These are phyloP conservation scores for Yponomeuta evonymella DNA, from an alignment of 2,888 invertebrate species.

Conservation along the genomic window DNA sequence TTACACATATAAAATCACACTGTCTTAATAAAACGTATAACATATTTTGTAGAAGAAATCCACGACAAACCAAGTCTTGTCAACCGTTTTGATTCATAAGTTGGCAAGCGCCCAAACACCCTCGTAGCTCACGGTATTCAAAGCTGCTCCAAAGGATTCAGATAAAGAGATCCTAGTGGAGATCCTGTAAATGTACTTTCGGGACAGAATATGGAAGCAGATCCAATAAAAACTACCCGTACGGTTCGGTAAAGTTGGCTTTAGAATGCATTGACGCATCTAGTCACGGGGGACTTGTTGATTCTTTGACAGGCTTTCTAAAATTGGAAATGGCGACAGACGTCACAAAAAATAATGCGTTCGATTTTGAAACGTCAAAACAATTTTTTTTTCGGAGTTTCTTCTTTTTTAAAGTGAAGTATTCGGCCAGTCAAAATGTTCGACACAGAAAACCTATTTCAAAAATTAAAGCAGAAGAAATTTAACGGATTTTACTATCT, in stretches of 20 bases:
- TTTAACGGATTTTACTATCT: not conserved
- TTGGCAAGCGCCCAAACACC: not conserved
- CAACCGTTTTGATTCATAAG: not conserved
- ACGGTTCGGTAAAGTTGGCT: not conserved
- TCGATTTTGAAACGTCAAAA: not conserved
- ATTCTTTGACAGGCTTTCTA: slow-evolving; percentile 13
- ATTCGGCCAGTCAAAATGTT: no score
- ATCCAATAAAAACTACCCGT: slow-evolving; percentile 14
- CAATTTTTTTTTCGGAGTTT: no score
- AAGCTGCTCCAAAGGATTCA: slow-evolving; percentile 16
- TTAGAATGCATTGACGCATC: slow-evolving; percentile 1
- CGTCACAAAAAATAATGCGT: not conserved
- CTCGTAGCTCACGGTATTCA: not conserved
- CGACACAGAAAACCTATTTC: no score
- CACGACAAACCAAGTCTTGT: no score
- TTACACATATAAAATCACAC: no score
- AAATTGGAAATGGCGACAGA: not conserved
- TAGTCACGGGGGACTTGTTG: slow-evolving; percentile 13
- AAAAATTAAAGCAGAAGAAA: not conserved
- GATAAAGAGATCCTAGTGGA: slow-evolving; percentile 19
- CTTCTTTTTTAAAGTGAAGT: no score
- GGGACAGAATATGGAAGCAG: slow-evolving; percentile 14
- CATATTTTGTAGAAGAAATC: no score
- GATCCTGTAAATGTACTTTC: slow-evolving; percentile 18
- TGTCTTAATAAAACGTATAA: no score